Evolutionary conservation across 1,140 invertebrate genomes (phyloP).

Genomic region (Notospermus geniculatus): DNA sequence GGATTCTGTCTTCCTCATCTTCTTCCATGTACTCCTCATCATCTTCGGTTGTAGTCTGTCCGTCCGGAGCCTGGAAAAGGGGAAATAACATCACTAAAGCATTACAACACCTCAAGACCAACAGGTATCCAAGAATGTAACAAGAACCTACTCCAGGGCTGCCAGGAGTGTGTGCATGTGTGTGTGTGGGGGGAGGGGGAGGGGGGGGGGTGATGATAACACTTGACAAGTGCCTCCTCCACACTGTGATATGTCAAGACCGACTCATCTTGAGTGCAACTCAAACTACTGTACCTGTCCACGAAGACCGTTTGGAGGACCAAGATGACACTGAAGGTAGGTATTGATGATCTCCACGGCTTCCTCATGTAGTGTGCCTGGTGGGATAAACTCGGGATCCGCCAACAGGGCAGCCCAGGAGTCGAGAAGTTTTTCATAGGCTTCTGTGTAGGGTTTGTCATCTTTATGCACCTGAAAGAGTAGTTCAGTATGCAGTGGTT

Average conservation of each 20-base stretch:
- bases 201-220: not conserved
- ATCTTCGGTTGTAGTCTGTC: slow-evolving; percentile 51
- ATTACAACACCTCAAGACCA: too few relatives aligned
- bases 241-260: too few relatives aligned
- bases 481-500: not conserved
- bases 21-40: slow-evolving; percentile 66
- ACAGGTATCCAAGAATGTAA: too few relatives aligned
- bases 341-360: slow-evolving; percentile 69
- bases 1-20: slow-evolving; percentile 70
- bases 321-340: slow-evolving; percentile 78
- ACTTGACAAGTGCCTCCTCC: not conserved
- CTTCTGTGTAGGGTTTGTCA: slow-evolving; percentile 72
- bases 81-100: too few relatives aligned
- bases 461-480: slow-evolving; percentile 57
- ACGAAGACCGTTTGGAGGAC: slow-evolving; percentile 75
- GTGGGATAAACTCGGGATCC: slow-evolving; percentile 61
- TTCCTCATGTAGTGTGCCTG: slow-evolving; percentile 58
- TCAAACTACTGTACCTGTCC: slow-evolving; percentile 46
- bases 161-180: too few relatives aligned
- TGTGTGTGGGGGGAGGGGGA: too few relatives aligned
- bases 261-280: not conserved
- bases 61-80: slow-evolving; percentile 23
- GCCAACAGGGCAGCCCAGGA: slow-evolving; percentile 66
- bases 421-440: slow-evolving; percentile 77
- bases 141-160: too few relatives aligned